These are phyloP conservation scores for Caloenas nicobarica DNA, from an alignment of 2,113 vertebrate genomes.

Conservation along the genomic window DNA sequence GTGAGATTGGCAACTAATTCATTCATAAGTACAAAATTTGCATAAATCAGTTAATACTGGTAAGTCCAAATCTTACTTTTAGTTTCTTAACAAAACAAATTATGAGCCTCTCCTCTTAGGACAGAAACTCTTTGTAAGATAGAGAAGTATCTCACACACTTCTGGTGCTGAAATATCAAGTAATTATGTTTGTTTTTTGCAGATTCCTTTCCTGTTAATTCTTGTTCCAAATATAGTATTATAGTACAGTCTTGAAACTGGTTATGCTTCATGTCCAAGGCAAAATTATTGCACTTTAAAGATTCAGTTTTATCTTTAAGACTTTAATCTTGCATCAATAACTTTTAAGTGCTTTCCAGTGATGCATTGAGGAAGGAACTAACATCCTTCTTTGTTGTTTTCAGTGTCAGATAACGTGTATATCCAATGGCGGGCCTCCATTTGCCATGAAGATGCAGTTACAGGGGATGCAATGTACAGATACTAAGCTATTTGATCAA, in stretches of 20 bases:
- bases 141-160: neutral
- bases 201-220: neutral
- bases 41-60: neutral
- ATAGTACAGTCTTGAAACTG: neutral
- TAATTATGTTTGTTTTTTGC: neutral
- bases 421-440: neutral
- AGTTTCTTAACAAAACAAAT: neutral
- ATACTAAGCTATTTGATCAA: neutral
- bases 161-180: fast-evolving
- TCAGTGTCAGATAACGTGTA: neutral
- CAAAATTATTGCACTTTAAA: neutral
- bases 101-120: neutral
- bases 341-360: neutral
- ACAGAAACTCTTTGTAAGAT: neutral
- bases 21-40: neutral
- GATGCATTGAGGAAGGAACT: neutral
- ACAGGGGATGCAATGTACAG: neutral
- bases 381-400: neutral
- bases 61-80: neutral
- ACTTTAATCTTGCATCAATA: neutral
- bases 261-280: neutral
- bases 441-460: neutral
- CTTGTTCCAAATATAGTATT: neutral
- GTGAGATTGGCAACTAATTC: neutral
- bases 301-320: neutral